Conservation (phyloP, 2,797 vertebrate genomes). For the Siniperca scherzeri region DNA sequence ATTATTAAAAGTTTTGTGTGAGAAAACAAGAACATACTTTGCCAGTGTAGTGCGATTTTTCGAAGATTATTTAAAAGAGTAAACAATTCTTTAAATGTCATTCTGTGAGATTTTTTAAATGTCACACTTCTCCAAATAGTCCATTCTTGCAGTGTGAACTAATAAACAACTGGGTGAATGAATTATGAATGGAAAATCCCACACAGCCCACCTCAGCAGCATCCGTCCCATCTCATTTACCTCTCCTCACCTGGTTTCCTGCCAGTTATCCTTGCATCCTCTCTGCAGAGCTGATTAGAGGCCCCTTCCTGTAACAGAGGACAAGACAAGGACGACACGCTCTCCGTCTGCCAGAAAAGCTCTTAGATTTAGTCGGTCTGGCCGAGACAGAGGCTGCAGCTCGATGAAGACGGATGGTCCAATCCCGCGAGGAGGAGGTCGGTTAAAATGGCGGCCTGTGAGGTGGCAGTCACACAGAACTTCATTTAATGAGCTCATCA, state of each 20-base stretch:
- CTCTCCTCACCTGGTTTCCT: slow-evolving; percentile 66
- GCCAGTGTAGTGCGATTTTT: not conserved
- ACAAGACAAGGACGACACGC: slow-evolving; percentile 64
- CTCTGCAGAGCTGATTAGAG: slow-evolving; percentile 63
- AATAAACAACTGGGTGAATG: slow-evolving; percentile 28
- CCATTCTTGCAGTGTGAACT: not conserved
- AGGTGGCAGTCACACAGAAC: slow-evolving; percentile 7
- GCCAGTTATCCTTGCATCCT: slow-evolving; percentile 63
- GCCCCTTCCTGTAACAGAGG: slow-evolving; percentile 65
- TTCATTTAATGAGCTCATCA: slow-evolving; percentile 39
- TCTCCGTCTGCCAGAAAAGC: slow-evolving; percentile 68
- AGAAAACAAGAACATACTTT: not conserved
- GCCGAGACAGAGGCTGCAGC: slow-evolving; percentile 43
- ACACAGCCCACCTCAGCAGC: slow-evolving; percentile 26
- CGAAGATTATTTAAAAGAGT: not conserved
- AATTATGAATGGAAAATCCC: slow-evolving; percentile 62
- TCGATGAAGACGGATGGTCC: slow-evolving; percentile 60
- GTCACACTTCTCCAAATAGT: not conserved
- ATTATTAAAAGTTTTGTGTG: not conserved
- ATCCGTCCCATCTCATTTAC: slow-evolving; percentile 46
- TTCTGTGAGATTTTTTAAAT: not conserved
- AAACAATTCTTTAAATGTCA: not conserved
- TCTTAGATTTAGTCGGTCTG: slow-evolving; percentile 27
- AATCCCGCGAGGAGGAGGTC: slow-evolving; percentile 26
- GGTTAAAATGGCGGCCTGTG: slow-evolving; percentile 14